These are phyloP conservation scores for Neogale vison DNA, from an alignment of 2,113 vertebrate genomes.

Conservation along the genomic window DNA sequence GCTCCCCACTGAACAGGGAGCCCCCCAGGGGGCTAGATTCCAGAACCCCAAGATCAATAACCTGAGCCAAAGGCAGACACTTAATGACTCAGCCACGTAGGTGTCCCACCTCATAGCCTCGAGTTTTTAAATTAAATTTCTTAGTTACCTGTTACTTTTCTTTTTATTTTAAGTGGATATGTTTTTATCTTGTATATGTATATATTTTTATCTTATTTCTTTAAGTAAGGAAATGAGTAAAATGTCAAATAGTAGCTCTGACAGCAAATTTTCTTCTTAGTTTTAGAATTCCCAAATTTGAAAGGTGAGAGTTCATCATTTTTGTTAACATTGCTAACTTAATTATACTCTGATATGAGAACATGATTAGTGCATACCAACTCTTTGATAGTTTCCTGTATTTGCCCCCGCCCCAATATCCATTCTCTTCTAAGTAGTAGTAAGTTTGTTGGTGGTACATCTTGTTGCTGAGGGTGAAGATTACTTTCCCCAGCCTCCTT, in stretches of 20 bases:
- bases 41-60: not conserved
- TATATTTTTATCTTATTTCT: not conserved
- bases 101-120: not conserved
- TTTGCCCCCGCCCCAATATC: not conserved
- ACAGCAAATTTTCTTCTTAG: not conserved
- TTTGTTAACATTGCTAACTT: not conserved
- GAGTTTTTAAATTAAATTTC: not conserved
- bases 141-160: not conserved
- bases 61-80: not conserved
- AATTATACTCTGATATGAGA: not conserved
- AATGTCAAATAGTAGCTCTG: not conserved
- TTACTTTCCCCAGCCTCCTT: not conserved
- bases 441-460: accelerated
- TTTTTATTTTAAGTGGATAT: not conserved
- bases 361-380: not conserved
- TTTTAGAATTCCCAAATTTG: not conserved
- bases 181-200: not conserved
- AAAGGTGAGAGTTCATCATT: not conserved
- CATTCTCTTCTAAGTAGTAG: not conserved
- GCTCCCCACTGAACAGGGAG: not conserved
- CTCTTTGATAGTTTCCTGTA: not conserved
- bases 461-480: not conserved
- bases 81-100: not conserved
- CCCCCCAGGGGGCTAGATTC: not conserved
- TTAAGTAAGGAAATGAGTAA: not conserved